A percentile compares a stretch with the other conserved stretches of the same genome.
phyloP scores from a whole-genome alignment of 1,140 invertebrate genomes.

The Meloidogyne exigua region DNA sequence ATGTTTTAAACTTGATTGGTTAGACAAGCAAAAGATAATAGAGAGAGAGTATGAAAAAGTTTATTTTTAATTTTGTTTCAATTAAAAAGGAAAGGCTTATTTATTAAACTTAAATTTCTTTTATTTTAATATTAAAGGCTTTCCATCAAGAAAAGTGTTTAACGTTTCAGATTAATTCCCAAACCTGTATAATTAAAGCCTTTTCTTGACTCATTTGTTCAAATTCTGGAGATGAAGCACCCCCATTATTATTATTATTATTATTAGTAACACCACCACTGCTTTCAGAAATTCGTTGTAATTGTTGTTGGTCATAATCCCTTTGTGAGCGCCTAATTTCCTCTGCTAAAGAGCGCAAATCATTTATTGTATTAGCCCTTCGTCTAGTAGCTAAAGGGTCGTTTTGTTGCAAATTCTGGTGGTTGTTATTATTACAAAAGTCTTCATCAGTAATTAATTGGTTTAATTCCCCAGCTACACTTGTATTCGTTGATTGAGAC shows the following conservation, averaged over 20 bases:
- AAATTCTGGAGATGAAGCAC: constrained; percentile 21
- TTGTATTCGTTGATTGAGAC: constrained; percentile 21
- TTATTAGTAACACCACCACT: background rate
- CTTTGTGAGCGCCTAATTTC: constrained; percentile 15
- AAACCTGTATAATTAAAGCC: constrained; percentile 24
- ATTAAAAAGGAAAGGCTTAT: no score
- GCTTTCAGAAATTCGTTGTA: constrained; percentile 25
- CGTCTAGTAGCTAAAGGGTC: constrained; percentile 9
- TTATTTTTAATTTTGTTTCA: no score
- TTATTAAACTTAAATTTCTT: no score
- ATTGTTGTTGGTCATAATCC: constrained; percentile 23
- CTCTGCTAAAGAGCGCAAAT: constrained; percentile 6
- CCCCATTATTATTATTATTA: background rate
- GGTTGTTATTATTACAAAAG: constrained; percentile 28
- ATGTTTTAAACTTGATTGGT: no score
- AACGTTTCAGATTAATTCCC: background rate
- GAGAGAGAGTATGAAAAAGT: no score
- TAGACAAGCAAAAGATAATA: no score
- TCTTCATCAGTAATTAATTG: constrained; percentile 29
- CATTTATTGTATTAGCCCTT: constrained; percentile 28
- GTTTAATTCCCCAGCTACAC: constrained; percentile 24
- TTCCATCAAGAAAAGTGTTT: no score
- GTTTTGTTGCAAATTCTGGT: constrained; percentile 10
- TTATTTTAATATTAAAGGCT: no score
- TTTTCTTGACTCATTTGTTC: constrained; percentile 27